Base-by-base conservation (phyloP, 2,113 vertebrate species). In the Sander vitreus region DNA sequence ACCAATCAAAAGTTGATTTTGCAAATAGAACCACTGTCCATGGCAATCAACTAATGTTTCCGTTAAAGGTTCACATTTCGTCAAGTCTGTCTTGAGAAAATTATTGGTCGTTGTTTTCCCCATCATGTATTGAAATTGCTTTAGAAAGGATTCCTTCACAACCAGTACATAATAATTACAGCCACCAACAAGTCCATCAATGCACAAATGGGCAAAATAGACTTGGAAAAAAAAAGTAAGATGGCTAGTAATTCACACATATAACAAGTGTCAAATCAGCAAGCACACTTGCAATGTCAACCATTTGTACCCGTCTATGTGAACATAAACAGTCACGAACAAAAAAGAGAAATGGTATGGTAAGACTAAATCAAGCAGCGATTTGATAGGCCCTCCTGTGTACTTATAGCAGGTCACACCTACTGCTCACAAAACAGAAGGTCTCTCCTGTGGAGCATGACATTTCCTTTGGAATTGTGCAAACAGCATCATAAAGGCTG, bases 371-470 rank as follows among this genome's bases (percentile, higher is more conserved):
- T 23, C 14, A 51, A 43, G 43, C n/a, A 54, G 82, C 0, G 53
- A 51, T 65, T 9, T 45, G 51, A 78, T 59, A 36, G 25, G 21
- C 27, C 12, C 36, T 54, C 19, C n/a, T n/a, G 4, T 48, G 43
- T 57, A 82, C 60, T 53, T 16, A 19, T 0, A 66, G 33, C 57
- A 14, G 11, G 27, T 69, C 63, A 43, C 72, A 36, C 66, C 36
- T 25, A 33, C 77, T 36, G 65, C 57, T 73, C 39, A 27, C 57
- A 58, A 54, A 36, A 66, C 58, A 25, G 21, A 64, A 18, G 15
- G 63, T 14, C 76, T 15, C 71, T 72, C 76, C 16, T 8, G 51
- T 21, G 30, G 58, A 70, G 72, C 76, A 51, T 71, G 76, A 60
- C 77, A 47, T 76, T 58, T 70, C 54, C 53, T 65, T 9, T n/a